These are phyloP conservation scores for Podilymbus podiceps DNA, from an alignment of 2,113 vertebrate species.

Conservation along the genomic window DNA sequence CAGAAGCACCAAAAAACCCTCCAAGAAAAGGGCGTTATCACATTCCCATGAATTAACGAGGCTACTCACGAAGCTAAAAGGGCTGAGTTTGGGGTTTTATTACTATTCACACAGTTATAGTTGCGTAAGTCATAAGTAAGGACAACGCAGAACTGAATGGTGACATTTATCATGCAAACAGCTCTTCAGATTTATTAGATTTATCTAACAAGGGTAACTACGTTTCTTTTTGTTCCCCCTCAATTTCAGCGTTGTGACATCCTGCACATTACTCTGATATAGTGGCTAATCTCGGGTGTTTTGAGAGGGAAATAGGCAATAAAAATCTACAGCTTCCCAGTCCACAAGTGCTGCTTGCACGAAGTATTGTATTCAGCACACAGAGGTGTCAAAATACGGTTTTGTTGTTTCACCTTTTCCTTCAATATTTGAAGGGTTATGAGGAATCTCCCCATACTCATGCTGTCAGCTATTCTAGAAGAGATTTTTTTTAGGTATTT, in stretches of 20 bases:
- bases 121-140: neutral
- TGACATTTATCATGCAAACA: neutral
- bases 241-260: neutral
- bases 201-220: neutral
- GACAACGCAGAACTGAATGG: neutral
- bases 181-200: constrained; percentile 34
- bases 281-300: neutral
- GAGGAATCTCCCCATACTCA: neutral
- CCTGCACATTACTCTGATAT: neutral
- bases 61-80: neutral
- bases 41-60: neutral
- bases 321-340: neutral
- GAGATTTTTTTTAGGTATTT: neutral
- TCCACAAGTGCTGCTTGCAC: neutral
- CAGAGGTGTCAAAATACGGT: neutral
- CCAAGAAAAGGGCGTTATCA: neutral
- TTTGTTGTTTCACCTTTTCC: neutral
- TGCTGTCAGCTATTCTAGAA: neutral
- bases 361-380: neutral
- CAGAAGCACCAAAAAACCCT: neutral
- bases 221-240: neutral
- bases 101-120: neutral
- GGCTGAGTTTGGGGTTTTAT: neutral
- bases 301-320: neutral
- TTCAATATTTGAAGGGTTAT: neutral